Conservation (phyloP, 2,797 vertebrate species). For the Myotis findleyi region DNA sequence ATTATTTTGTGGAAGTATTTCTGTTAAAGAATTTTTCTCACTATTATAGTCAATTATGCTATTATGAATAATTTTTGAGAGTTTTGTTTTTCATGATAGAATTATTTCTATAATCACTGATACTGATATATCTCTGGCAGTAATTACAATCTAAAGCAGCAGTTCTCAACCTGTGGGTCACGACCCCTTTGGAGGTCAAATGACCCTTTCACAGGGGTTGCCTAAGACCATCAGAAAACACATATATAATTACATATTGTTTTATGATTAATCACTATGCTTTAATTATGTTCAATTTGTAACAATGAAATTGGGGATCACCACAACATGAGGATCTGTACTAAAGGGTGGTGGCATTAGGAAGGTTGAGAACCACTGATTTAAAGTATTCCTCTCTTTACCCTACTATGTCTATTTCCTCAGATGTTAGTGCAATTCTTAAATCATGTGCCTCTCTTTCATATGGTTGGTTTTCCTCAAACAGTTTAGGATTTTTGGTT, state of each 20-base stretch:
- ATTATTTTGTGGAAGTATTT: not conserved
- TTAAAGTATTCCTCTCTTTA: not conserved
- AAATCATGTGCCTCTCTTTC: not conserved
- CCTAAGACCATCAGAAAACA: no score
- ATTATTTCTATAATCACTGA: not conserved
- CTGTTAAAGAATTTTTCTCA: not conserved
- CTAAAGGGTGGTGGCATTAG: no score
- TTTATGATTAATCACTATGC: no score
- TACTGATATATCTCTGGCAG: not conserved
- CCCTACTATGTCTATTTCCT: not conserved
- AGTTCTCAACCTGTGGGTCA: no score
- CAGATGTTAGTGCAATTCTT: not conserved
- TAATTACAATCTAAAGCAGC: not conserved
- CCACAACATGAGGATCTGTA: no score
- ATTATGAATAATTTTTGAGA: not conserved
- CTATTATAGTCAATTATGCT: not conserved
- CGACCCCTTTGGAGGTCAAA: no score
- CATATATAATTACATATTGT: no score
- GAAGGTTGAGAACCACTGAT: not conserved
- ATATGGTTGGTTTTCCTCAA: not conserved
- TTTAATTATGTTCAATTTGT: no score
- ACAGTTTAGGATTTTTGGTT: not conserved
- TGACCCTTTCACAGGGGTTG: no score
- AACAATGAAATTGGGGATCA: no score
- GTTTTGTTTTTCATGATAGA: not conserved